Evolutionary conservation across 2,797 vertebrate genomes (phyloP), one percentile per base, ranked within the genome.

Genomic region (Lagorchestes hirsutus): DNA sequence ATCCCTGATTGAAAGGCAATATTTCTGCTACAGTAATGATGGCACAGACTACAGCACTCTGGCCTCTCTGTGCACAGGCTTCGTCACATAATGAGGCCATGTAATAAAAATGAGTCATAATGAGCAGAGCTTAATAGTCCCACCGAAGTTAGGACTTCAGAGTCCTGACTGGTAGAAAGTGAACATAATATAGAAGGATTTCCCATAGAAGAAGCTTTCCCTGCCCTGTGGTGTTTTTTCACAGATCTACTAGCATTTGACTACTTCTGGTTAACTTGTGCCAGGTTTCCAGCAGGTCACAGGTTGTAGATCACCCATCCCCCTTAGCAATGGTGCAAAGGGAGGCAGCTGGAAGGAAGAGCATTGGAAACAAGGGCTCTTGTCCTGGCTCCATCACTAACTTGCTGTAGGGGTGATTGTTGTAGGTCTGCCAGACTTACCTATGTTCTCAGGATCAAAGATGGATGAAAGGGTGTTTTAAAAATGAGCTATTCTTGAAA

Each of bases 91-190:
- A 97, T 98, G 97, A 98, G 97, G 67, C 96, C 95, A 2, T 96
- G 94, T 96, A 96, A 98, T 97, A 94, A 97, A 97, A 98, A 94
- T 46, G 55, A 98, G 94, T 95, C 96, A 90, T 98, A 97, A 97
- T 97, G 96, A 98, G 90, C 90, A 55, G 95, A 98, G 95, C 90
- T 58, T 96, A 97, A 96, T 97, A 92, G 96, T 93, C 54, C 96
- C 55, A n/a, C 95, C 96, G 95, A 54, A 91, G 59, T 97, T 94
- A 95, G 1, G 56, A 97, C 97, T 90, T 93, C 90, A 91, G 0
- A 92, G 92, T 40, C 91, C 93, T 95, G 96, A 91, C 91, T 58
- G 91, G 94, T 90, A n/a, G 93, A 0, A 18, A 90, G 90, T 74
- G 90, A 54, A 1, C 22, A 52, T 18, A 13, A 28, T 34, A 87